Conservation (phyloP, 2,797 vertebrate species). For the Sebastes baramenuke region DNA sequence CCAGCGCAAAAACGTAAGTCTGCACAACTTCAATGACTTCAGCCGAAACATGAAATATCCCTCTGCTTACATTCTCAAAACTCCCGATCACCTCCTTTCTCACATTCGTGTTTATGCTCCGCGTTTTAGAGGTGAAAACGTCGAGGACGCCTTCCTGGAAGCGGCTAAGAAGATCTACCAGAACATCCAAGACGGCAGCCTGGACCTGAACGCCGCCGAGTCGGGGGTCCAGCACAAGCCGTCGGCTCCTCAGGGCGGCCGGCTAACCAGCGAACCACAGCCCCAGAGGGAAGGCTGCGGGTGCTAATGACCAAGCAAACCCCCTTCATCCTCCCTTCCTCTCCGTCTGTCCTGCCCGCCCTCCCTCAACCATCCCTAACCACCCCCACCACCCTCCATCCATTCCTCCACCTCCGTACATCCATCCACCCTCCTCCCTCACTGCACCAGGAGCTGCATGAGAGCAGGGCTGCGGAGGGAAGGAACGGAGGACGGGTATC, state of each 20-base stretch:
- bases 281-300: conserved; percentile 98
- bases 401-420: conserved; percentile 46
- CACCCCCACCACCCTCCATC: conserved; percentile 27
- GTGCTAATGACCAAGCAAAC: conserved; percentile 92
- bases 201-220: conserved; percentile 98
- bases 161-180: conserved; percentile 99
- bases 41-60: neutral
- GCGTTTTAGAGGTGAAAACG: conserved; percentile 92
- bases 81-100: neutral
- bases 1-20: conserved; percentile 99
- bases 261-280: conserved; percentile 98
- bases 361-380: conserved; percentile 41
- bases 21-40: neutral
- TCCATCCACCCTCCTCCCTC: conserved; percentile 39
- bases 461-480: conserved; percentile 71
- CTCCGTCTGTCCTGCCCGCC: conserved; percentile 29
- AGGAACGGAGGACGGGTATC: conserved; percentile 40
- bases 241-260: conserved; percentile 94
- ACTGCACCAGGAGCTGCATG: conserved; percentile 69
- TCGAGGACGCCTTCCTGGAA: conserved; percentile 98
- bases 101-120: neutral
- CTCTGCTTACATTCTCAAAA: neutral
- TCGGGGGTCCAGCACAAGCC: conserved; percentile 99
- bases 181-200: conserved; percentile 99
- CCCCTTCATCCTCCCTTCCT: conserved; percentile 17